Percentiles rank a stretch among this genome's conserved stretches.
Evolutionary conservation across 2,888 invertebrate genomes (phyloP).

Genomic region (Apoda limacodes): DNA sequence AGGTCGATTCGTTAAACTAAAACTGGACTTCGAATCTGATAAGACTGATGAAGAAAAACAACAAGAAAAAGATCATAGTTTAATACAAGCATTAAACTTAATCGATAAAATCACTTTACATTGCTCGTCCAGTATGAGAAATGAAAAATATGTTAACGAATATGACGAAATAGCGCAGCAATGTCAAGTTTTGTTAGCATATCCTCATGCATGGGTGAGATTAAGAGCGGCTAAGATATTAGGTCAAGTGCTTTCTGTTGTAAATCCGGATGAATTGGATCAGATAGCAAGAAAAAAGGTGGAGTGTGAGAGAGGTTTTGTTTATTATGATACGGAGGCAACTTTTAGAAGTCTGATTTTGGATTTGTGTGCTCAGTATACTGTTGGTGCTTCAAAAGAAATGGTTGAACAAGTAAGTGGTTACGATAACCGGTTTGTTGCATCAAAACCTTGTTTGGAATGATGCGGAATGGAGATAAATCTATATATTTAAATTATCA

Average conservation of each 20-base stretch:
- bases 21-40: conserved; percentile 41
- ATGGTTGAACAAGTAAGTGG: conserved; percentile 83
- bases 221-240: conserved; percentile 81
- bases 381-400: conserved; percentile 75
- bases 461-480: too few species aligned
- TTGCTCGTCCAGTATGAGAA: conserved; percentile 71
- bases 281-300: conserved; percentile 42
- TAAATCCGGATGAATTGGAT: conserved; percentile 73
- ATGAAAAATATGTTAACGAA: conserved; percentile 47
- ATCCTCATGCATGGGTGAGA: conserved; percentile 91
- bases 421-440: too few species aligned
- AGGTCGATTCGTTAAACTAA: conserved; percentile 72
- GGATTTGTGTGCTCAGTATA: conserved; percentile 81
- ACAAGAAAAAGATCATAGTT: conserved; percentile 76
- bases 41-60: conserved; percentile 70
- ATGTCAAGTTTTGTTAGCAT: conserved; percentile 77
- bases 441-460: too few species aligned
- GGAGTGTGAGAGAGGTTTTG: conserved; percentile 61
- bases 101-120: conserved; percentile 75
- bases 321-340: conserved; percentile 72
- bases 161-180: conserved; percentile 73
- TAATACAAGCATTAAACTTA: conserved; percentile 80
- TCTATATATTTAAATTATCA: too few species aligned
- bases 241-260: conserved; percentile 75
- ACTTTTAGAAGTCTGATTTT: conserved; percentile 75